Conservation (phyloP, 2,113 vertebrate species). For the Reinhardtius hippoglossoides region DNA sequence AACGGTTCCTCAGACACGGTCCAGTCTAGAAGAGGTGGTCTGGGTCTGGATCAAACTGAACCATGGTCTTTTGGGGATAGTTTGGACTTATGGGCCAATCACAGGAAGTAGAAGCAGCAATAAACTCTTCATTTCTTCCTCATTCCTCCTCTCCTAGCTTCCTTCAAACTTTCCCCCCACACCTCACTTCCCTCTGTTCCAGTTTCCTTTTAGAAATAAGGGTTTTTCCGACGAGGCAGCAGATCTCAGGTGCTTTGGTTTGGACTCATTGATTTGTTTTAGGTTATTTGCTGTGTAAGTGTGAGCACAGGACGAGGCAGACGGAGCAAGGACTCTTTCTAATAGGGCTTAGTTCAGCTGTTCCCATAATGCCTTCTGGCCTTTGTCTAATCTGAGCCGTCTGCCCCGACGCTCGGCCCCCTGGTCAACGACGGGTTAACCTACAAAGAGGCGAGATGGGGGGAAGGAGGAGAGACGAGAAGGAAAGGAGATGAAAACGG, state of each 20-base stretch:
- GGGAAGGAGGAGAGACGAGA: not conserved
- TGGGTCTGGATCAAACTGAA: too few relatives aligned
- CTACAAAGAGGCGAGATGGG: not conserved
- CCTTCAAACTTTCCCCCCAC: too few relatives aligned
- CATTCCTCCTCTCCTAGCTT: too few relatives aligned
- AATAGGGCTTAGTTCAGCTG: conserved; percentile 67
- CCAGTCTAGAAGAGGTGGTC: too few relatives aligned
- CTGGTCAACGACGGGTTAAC: conserved; percentile 45
- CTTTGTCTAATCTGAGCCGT: conserved; percentile 54
- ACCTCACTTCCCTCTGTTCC: too few relatives aligned
- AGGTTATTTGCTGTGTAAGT: conserved; percentile 26
- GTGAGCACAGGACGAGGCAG: conserved; percentile 46
- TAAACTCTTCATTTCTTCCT: too few relatives aligned
- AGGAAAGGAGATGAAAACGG: conserved; percentile 15
- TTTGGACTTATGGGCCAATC: too few relatives aligned
- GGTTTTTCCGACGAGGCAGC: too few relatives aligned
- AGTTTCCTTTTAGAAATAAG: too few relatives aligned
- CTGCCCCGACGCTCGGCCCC: conserved; percentile 22
- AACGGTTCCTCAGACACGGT: too few relatives aligned
- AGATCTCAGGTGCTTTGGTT: not conserved
- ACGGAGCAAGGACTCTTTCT: conserved; percentile 60
- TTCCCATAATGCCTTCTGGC: conserved; percentile 57
- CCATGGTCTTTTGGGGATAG: too few relatives aligned
- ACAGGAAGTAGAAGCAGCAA: too few relatives aligned
- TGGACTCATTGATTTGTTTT: not conserved